Conservation (phyloP, 1,140 invertebrate genomes). For the Heterodera schachtii region DNA sequence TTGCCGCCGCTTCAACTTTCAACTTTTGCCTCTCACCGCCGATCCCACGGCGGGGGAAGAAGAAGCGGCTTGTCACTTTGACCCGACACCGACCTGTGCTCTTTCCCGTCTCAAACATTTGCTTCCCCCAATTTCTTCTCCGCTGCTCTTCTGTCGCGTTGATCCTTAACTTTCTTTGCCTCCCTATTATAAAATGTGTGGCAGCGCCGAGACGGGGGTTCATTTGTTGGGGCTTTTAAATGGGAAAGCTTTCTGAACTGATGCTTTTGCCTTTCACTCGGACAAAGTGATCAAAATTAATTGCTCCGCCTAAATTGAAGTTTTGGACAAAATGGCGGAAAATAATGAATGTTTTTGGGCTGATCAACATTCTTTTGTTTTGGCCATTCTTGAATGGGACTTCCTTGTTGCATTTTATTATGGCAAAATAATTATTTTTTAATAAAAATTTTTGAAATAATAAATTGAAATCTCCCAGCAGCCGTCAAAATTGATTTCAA, state of each 20-base stretch:
- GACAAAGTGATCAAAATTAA: not conserved
- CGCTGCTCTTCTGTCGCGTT: no score
- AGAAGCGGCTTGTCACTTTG: not conserved
- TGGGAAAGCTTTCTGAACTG: not conserved
- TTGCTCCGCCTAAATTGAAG: not conserved
- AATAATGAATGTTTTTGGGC: not conserved
- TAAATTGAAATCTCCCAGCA: no score
- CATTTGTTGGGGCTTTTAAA: not conserved
- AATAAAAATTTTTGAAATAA: no score
- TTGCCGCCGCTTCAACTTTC: not conserved
- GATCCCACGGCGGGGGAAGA: no score
- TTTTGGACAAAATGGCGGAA: not conserved
- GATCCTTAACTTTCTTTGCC: no score
- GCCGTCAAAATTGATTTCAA: no score
- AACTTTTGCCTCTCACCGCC: not conserved
- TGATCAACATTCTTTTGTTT: not conserved
- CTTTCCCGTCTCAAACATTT: not conserved
- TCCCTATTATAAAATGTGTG: not conserved
- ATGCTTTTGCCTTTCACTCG: not conserved
- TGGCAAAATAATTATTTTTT: no score
- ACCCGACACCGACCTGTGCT: not conserved
- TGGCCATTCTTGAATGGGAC: not conserved
- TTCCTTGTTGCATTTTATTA: no score
- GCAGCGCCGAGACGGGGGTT: not conserved
- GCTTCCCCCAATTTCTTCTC: not conserved